A percentile compares a stretch with the other conserved stretches of the same genome.
Conservation (phyloP, 2,888 invertebrate genomes). For the Sesia bembeciformis region DNA sequence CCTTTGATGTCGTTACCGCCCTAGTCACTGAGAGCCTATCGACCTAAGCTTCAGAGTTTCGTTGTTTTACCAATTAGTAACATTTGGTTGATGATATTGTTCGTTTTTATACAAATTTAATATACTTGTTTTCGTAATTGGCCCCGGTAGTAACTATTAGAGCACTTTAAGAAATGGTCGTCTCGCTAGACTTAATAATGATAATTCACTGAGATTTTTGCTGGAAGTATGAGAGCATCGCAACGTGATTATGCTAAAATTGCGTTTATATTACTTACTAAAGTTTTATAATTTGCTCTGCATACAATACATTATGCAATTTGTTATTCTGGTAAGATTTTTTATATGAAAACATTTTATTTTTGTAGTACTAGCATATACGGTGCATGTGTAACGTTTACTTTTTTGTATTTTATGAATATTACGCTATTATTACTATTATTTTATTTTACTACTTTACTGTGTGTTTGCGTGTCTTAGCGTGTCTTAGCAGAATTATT, state of each 20-base stretch:
- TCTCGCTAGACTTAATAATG: conserved; percentile 60
- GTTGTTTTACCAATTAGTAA: conserved; percentile 48
- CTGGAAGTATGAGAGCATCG: conserved; percentile 23
- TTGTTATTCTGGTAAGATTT: conserved; percentile 71
- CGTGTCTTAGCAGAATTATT: conserved; percentile 72
- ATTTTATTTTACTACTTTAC: conserved; percentile 56
- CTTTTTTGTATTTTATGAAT: conserved; percentile 57
- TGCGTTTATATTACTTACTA: conserved; percentile 42
- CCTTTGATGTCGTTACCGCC: conserved; percentile 57
- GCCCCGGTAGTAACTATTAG: conserved; percentile 69
- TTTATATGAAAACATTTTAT: conserved; percentile 66
- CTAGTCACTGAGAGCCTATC: conserved; percentile 72
- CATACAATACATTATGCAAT: conserved; percentile 65
- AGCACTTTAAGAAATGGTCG: conserved; percentile 62
- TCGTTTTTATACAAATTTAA: conserved; percentile 64
- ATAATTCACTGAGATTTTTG: conserved; percentile 55
- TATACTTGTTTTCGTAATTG: conserved; percentile 34
- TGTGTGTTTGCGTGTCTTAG: conserved; percentile 73
- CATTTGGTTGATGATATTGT: conserved; percentile 66
- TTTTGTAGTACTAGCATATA: conserved; percentile 67
- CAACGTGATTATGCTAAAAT: conserved; percentile 19
- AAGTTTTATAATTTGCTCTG: conserved; percentile 64
- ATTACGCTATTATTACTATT: conserved; percentile 60
- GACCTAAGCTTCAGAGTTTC: conserved; percentile 51
- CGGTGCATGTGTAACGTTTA: conserved; percentile 71